These are phyloP conservation scores for Metridium senile DNA, from an alignment of 92 coral and sea anemone species.

Conservation along the genomic window DNA sequence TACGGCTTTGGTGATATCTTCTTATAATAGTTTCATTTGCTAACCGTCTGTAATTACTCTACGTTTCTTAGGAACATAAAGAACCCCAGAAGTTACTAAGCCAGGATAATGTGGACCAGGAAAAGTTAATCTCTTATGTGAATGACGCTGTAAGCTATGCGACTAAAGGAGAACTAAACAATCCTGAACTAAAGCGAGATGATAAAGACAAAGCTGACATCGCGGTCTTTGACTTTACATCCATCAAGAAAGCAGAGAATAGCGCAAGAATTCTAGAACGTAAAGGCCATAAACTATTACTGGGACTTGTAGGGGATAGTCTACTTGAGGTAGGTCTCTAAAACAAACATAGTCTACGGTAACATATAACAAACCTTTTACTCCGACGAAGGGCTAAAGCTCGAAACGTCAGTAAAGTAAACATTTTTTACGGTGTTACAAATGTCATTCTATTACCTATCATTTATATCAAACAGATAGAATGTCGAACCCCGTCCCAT, in stretches of 20 bases:
- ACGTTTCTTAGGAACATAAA: background rate
- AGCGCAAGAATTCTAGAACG: conserved; percentile 93
- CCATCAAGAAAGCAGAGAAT: conserved; percentile 92
- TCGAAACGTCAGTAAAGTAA: no score
- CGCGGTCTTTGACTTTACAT: conserved; percentile 96
- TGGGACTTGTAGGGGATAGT: conserved; percentile 96
- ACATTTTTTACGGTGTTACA: no score
- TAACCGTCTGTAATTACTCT: no score
- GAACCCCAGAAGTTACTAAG: conserved; percentile 69
- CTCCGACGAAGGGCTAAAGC: no score
- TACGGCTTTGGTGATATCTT: no score
- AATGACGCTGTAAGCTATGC: conserved; percentile 84
- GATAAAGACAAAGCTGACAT: conserved; percentile 64
- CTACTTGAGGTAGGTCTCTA: conserved; percentile 78
- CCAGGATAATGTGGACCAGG: conserved; percentile 64
- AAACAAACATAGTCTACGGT: no score
- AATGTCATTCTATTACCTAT: no score
- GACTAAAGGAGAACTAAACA: conserved; percentile 76
- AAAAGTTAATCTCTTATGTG: conserved; percentile 64
- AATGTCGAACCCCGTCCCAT: no score
- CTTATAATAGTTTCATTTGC: no score
- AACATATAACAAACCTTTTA: no score
- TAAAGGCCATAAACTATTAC: conserved; percentile 81
- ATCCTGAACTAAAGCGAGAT: conserved; percentile 65
- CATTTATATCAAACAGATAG: no score